A percentile compares a stretch with the other conserved stretches of the same genome.
Conservation (phyloP, 2,888 invertebrate genomes). For the Hymenopus coronatus region DNA sequence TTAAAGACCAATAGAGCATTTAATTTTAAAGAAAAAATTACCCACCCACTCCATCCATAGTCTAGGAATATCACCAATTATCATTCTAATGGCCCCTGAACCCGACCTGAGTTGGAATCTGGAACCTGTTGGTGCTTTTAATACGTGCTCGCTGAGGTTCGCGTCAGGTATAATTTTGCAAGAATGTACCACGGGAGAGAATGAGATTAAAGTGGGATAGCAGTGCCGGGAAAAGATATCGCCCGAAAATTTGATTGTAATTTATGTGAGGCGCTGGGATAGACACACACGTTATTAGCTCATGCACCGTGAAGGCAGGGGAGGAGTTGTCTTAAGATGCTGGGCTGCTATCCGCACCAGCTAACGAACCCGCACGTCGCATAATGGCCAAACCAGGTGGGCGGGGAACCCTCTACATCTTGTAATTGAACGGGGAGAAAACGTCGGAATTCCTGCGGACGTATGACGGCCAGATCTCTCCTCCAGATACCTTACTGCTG, state of each 20-base stretch:
- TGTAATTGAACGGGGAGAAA: background rate
- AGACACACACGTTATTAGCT: background rate
- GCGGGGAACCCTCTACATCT: background rate
- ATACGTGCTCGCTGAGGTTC: background rate
- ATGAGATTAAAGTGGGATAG: background rate
- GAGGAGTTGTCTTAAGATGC: background rate
- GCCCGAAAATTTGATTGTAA: background rate
- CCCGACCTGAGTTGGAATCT: background rate
- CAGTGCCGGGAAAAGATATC: background rate
- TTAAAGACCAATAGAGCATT: too few species aligned
- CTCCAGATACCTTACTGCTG: background rate
- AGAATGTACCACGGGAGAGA: background rate
- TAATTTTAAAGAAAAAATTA: too few species aligned
- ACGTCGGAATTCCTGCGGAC: background rate
- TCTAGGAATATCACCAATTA: too few species aligned
- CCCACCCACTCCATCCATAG: too few species aligned
- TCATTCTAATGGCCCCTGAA: too few species aligned
- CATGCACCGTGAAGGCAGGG: background rate
- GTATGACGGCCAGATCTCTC: background rate
- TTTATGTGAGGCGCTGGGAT: background rate
- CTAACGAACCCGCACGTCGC: background rate
- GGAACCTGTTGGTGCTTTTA: background rate
- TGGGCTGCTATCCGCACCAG: background rate
- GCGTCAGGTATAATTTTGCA: background rate
- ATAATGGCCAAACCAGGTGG: background rate